Evolutionary conservation across 2,797 vertebrate species (phyloP).

Genomic region (Leptodactylus fallax): DNA sequence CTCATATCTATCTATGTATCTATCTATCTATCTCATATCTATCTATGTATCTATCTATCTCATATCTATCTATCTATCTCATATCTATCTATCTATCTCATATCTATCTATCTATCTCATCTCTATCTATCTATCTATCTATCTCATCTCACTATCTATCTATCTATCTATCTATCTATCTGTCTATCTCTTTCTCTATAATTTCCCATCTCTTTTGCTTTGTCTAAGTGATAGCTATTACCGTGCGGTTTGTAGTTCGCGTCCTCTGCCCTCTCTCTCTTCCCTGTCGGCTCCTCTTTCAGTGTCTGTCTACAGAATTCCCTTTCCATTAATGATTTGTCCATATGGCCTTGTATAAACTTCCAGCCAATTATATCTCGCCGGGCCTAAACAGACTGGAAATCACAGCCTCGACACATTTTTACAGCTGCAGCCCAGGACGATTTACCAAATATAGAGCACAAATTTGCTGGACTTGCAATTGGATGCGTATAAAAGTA

Average conservation of each 20-base stretch:
- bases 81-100: neutral
- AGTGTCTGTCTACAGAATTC: neutral
- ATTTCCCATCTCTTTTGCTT: neutral
- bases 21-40: neutral
- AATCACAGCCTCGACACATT: constrained; percentile 76
- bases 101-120: neutral
- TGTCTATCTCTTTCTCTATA: neutral
- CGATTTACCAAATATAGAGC: constrained; percentile 78
- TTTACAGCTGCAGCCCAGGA: constrained; percentile 75
- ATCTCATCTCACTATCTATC: neutral
- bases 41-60: neutral
- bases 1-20: neutral
- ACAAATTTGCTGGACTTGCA: constrained; percentile 72
- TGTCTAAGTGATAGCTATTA: neutral
- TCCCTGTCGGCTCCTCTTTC: neutral
- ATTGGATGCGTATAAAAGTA: constrained; percentile 74
- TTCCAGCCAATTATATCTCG: constrained; percentile 71
- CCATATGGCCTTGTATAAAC: constrained; percentile 61
- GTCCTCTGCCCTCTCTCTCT: neutral
- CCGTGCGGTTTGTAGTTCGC: neutral
- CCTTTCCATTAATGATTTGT: constrained; percentile 29
- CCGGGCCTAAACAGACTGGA: constrained; percentile 73
- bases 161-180: neutral
- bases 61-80: neutral
- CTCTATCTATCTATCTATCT: neutral